Base-by-base conservation (phyloP, 2,888 invertebrate species). In the Diadegma fenestrale region DNA sequence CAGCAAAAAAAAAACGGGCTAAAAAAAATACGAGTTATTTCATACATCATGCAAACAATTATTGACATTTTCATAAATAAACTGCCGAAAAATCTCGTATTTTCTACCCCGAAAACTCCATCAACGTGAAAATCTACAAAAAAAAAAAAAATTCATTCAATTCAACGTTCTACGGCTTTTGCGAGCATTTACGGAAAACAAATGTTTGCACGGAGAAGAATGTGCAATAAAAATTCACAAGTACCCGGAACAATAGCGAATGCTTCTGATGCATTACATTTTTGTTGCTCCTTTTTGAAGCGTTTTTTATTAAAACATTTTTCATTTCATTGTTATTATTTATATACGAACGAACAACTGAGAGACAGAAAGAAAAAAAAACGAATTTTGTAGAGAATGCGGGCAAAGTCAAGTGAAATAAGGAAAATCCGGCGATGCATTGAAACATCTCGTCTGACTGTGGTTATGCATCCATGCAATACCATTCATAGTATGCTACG, bases 391-490 rank as follows among this genome's bases (percentile, higher is more conserved):
- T 26, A 58, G 58, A 58, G 58, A 58, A 58, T 12, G 14, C 14
- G n/a, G 12, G 58, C 26, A 12, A 58, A 58, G 58, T 58, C 14
- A 26, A 58, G 26, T 58, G 26, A 58, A 58, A 58, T 26, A 26
- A 22, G 54, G 7, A 63, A 33, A 63, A 63, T 63, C 26, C 63
- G 33, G 1, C 30, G 26, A 1, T 5, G 26, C 12, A 58, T 58
- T 19, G 54, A 10, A 54, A 54, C 26, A 4, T 58, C 58, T 58
- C 26, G 58, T 26, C 37, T 37, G 26, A 58, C 26, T 58, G 58
- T 58, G 58, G 58, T 4, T 58, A 26, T 26, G 58, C 58, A 33
- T 8, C 30, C 33, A n/a, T 63, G 64, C 64, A 58, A 58, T 64
- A 69, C 30, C 26, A 26, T 73, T 54, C 73, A 41, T 58, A 37